These are phyloP conservation scores for Leptinotarsa juncta DNA, from an alignment of 2,888 invertebrate species.

Conservation along the genomic window DNA sequence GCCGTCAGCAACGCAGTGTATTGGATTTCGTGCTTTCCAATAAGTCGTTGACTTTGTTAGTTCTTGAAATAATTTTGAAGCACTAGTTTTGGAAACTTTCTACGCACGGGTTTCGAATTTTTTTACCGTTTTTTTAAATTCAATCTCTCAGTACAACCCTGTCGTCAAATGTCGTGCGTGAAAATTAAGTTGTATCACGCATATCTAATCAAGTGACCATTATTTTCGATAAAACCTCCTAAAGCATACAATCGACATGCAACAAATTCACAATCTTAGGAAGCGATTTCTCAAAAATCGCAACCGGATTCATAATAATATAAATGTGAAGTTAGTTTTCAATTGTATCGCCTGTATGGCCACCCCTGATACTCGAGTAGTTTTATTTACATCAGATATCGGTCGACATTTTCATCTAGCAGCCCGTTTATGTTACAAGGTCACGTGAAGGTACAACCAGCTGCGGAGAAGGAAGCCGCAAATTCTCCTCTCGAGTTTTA, in stretches of 20 bases:
- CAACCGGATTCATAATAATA: constrained; percentile 23
- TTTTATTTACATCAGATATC: constrained; percentile 54
- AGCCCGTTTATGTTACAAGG: constrained; percentile 53
- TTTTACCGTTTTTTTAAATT: background rate
- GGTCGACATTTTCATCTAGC: constrained; percentile 50
- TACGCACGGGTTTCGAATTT: too few relatives aligned
- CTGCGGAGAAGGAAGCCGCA: background rate
- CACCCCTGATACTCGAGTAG: constrained; percentile 43
- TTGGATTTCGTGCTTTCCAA: too few relatives aligned
- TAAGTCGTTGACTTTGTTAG: too few relatives aligned
- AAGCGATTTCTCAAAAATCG: constrained; percentile 41
- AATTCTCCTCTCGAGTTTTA: background rate
- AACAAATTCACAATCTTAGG: constrained; percentile 44
- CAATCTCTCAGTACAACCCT: background rate
- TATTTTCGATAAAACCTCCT: constrained; percentile 49
- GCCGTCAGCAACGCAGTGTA: too few relatives aligned
- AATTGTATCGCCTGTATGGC: constrained; percentile 39
- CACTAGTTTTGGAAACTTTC: too few relatives aligned
- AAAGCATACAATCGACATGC: constrained; percentile 47
- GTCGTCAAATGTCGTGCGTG: constrained; percentile 23
- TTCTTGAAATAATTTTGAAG: too few relatives aligned
- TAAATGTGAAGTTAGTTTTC: constrained; percentile 28
- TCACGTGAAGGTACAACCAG: constrained; percentile 48
- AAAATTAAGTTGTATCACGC: constrained; percentile 56
- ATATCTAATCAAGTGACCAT: constrained; percentile 51